Base-by-base conservation (phyloP, 2,888 invertebrate species). In the Xanthorhoe designata region DNA sequence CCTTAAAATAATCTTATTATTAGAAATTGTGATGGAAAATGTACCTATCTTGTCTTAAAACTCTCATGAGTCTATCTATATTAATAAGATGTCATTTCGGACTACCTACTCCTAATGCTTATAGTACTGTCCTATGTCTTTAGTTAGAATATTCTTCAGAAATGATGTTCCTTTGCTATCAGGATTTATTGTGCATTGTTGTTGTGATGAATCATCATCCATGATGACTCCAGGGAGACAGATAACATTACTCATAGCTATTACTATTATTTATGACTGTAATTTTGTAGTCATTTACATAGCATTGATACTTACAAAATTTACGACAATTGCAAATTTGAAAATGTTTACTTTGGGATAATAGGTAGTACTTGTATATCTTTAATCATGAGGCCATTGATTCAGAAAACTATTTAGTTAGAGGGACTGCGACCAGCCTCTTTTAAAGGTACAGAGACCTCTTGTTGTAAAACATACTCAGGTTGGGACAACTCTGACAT, bases 241-340 rank as follows among this genome's bases (percentile, higher is more conserved):
- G 75, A 81, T 84, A 83, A 80, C 77, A 77, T 85, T 86, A 84
- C 80, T 85, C 84, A 88, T 81, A 81, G 75, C 76, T 76, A 70
- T 71, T 78, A 78, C 75, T 77, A 69, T 68, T 75, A 77, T 72
- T 73, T 69, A 69, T 73, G 68, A 55, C 72, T 75, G 78, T 78
- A 75, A 77, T 68, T 75, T 68, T 72, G 64, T 61, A 61, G 54
- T 61, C 59, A 61, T 66, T 53, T 49, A 38, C 18, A 18, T 18
- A 63, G 56, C 10, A 32, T 32, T 32, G 32, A 7, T 32, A 32
- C 32, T 38, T 38, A 35, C 6, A 38, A 38, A 38, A 38, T 9
- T 38, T 38, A 38, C 10, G 38, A 38, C 10, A 1, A 9, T 38
- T 38, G 13, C 2, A 13, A 6, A 1, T 10, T 38, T 38, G 38